Base-by-base conservation (phyloP, 2,888 invertebrate genomes). In the Ellobium chinense region DNA sequence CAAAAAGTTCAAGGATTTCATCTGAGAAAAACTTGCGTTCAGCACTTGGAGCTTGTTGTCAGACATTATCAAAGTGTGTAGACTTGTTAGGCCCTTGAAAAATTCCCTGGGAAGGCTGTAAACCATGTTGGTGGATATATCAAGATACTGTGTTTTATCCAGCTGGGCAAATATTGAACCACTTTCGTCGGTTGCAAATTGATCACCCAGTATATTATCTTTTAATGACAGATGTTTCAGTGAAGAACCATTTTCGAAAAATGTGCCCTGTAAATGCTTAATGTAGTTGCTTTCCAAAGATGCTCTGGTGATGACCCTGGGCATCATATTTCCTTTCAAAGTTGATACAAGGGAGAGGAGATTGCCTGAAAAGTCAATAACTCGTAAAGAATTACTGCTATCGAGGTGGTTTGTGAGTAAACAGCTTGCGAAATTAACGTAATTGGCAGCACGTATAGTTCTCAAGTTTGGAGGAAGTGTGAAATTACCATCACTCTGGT, bases 111-210 rank as follows among this genome's bases (percentile, higher is more conserved):
- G 74, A 46, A 74, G 46, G 9, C 18, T 63, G 46, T 46, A 63
- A 63, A 74, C 39, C n/a, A 46, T 21, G 46, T 74, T 74, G 37
- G 31, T 74, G 14, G 62, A 63, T 21, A 74, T 74, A n/a, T 74
- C 74, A 21, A 74, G 62, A 31, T 74, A 21, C 5, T 1, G 27
- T 5, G 63, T 31, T 14, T 63, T 62, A 21, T 14, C 21, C 29
- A 63, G 31, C 2, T 9, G 18, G 9, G 29, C 21, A 46, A 74
- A 63, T 31, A 74, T 74, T 9, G 2, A 1, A 5, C 74, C 74
- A 5, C 2, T 29, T 5, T 46, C 21, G 29, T 74, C 63, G n/a
- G 4, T 14, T 21, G 74, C 74, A n/a, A 74, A 74, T 18, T 46
- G 31, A 2, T 34, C 4, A 5, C 74, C 74, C 3, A 74, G 74